Percentiles rank a stretch among this genome's conserved stretches.
Evolutionary conservation across 2,113 vertebrate species (phyloP).

Genomic region (Marmota monax): DNA sequence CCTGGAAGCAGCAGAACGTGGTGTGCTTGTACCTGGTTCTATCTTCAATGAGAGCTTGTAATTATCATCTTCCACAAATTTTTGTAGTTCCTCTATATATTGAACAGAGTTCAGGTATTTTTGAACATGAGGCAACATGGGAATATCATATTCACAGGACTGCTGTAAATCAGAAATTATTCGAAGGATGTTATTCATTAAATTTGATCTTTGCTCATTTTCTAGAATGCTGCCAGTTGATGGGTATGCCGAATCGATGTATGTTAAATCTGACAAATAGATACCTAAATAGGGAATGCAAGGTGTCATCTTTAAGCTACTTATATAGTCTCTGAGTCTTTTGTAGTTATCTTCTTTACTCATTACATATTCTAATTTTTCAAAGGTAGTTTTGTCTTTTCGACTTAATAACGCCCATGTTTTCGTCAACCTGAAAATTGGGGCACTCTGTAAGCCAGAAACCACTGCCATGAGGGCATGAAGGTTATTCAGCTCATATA

Average conservation of each 20-base stretch:
- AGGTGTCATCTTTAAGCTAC: conserved; percentile 99
- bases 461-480: conserved; percentile 99
- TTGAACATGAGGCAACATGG: conserved; percentile 96
- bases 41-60: conserved; percentile 99
- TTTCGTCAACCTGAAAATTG: conserved; percentile 98
- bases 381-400: conserved; percentile 98
- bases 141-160: conserved; percentile 87
- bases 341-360: conserved; percentile 99
- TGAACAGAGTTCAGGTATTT: conserved; percentile 99
- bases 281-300: conserved; percentile 98
- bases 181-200: too few relatives aligned
- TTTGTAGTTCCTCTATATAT: conserved; percentile 99
- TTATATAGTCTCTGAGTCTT: conserved; percentile 97
- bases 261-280: too few relatives aligned
- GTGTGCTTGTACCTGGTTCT: conserved; percentile 97
- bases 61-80: conserved; percentile 99
- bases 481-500: conserved; percentile 98
- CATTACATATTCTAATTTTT: conserved; percentile 98
- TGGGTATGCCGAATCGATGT: too few relatives aligned
- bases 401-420: conserved; percentile 99
- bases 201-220: too few relatives aligned
- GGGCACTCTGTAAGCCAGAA: conserved; percentile 97
- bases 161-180: too few relatives aligned
- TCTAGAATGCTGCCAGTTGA: too few relatives aligned
- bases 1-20: conserved; percentile 94